Base-by-base conservation (phyloP, 2,113 vertebrate species). In the Thalassarche chlororhynchos region DNA sequence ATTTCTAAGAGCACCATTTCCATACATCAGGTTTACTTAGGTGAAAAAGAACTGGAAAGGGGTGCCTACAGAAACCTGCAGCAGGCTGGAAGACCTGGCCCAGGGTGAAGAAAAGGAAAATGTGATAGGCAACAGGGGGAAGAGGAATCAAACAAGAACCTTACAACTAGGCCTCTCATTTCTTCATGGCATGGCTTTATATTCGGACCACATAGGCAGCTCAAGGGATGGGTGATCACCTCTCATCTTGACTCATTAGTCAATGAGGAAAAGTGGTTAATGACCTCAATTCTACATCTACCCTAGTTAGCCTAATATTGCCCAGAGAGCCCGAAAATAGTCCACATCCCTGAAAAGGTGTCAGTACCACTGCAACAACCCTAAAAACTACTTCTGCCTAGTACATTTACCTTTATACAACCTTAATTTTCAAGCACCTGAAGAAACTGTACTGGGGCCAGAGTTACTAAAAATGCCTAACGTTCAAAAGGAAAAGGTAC, bases 91-190 rank as follows among this genome's bases (percentile, higher is more conserved):
- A 44, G 42, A 84, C 17, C 28, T 42, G 34, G 36, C 28, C 46
- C 8, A 9, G 23, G 64, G 9, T 60, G 55, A 58, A 20, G 55
- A 46, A 82, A 40, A 19, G 12, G 26, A 61, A 69, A 91, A 76
- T 1, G 0, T 1, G 1, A 68, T 0, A 78, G 36, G 34, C 26
- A 61, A 82, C 18, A 20, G 17, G 5, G 31, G 23, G 9, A 89
- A 75, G 60, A 58, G n/a, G 12, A 71, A 79, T 18, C 62, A 62
- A 65, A 76, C 36, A 32, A 70, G 46, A 84, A 47, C 23, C 26
- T 80, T 54, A 55, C 34, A 82, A 71, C 4, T 19, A 51, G 46
- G 44, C 29, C 52, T 72, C 42, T 69, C 8, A 51, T 54, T 77
- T 88, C 60, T 58, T 75, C 19, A 9, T 16, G 61, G 34, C 26